These are phyloP conservation scores for Cosmia pyralina DNA, from an alignment of 2,888 invertebrate genomes.

Conservation along the genomic window DNA sequence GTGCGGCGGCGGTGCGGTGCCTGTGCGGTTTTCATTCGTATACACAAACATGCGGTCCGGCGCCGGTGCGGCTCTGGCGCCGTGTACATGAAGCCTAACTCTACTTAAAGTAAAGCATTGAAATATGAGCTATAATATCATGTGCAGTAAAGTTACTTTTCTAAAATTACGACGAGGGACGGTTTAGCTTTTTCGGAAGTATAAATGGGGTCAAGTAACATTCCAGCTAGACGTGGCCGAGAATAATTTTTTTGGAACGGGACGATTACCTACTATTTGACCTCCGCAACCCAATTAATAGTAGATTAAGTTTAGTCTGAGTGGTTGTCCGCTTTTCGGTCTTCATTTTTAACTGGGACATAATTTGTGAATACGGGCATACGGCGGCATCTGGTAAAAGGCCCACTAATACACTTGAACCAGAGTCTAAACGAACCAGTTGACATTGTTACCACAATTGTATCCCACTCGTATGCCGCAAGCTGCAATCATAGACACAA, in stretches of 20 bases:
- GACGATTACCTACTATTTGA: background rate
- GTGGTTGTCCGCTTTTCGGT: background rate
- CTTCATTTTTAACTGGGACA: constrained; percentile 15
- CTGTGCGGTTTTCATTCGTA: too few species aligned
- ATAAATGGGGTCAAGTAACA: constrained; percentile 32
- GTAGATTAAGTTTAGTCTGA: constrained; percentile 6
- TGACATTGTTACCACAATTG: background rate
- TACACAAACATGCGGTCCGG: too few species aligned
- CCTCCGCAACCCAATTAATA: constrained; percentile 23
- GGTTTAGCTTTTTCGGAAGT: constrained; percentile 10
- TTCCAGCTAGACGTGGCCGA: constrained; percentile 1
- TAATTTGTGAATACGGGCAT: background rate
- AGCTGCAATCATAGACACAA: background rate
- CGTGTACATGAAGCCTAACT: too few species aligned
- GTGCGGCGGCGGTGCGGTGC: too few species aligned
- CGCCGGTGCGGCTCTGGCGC: too few species aligned
- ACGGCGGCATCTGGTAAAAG: background rate
- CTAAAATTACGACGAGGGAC: background rate
- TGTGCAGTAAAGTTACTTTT: background rate
- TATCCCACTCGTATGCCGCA: background rate
- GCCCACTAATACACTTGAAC: background rate
- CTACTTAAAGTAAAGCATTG: too few species aligned
- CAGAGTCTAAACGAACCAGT: background rate
- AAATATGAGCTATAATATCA: constrained; percentile 19
- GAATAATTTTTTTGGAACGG: constrained; percentile 13